These are phyloP conservation scores for Bufotes viridis DNA, from an alignment of 2,797 vertebrate genomes.

Conservation along the genomic window DNA sequence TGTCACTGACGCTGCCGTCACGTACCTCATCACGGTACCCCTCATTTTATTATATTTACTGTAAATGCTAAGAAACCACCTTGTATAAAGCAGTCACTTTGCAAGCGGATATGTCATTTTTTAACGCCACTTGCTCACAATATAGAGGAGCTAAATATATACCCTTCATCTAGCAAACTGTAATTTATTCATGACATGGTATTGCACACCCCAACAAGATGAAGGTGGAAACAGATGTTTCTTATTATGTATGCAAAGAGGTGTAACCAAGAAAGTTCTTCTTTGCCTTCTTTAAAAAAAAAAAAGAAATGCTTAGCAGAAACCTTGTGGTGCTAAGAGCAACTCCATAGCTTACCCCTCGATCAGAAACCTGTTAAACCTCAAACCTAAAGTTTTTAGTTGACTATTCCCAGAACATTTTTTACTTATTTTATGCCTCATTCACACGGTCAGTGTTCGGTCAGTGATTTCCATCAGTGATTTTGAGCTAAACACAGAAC, in stretches of 20 bases:
- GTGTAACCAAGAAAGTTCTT: background rate
- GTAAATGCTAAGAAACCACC: slow-evolving; percentile 19
- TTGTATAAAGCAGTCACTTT: slow-evolving; percentile 10
- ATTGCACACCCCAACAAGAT: background rate
- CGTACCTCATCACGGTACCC: background rate
- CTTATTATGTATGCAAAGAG: background rate
- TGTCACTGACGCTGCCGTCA: slow-evolving; percentile 22
- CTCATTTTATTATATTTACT: background rate
- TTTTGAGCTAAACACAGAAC: no score
- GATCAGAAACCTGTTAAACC: background rate
- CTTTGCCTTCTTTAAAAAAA: background rate
- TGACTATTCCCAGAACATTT: no score
- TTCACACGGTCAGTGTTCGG: no score
- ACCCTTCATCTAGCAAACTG: background rate
- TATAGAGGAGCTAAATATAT: background rate
- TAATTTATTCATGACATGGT: slow-evolving; percentile 9
- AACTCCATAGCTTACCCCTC: no score
- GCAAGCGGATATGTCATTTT: background rate
- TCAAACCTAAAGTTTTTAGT: background rate
- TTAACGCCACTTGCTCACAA: background rate
- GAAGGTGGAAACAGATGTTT: background rate
- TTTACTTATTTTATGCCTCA: no score
- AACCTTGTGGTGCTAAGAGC: background rate
- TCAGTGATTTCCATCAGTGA: no score
- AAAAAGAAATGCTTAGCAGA: background rate